Percentiles rank a stretch among this genome's conserved stretches.
Conservation (phyloP, 2,797 vertebrate species). For the Diglossa cyanea region DNA sequence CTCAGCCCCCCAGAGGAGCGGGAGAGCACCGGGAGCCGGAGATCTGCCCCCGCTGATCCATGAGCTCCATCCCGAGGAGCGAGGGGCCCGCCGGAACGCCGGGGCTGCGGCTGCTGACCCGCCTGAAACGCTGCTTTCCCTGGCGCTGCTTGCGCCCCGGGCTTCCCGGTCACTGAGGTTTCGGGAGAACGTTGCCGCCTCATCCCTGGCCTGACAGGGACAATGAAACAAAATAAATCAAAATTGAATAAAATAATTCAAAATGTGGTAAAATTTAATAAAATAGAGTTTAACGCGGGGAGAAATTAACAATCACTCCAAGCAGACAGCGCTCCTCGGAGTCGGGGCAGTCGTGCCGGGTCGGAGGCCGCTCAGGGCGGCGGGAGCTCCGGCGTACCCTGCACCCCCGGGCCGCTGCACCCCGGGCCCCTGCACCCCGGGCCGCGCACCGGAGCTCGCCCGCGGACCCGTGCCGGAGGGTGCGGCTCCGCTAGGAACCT, state of each 20-base stretch:
- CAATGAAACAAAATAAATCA: neutral
- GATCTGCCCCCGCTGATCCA: neutral
- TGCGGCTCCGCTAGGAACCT: fast-evolving
- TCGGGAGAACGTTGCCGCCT: neutral
- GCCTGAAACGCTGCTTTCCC: neutral
- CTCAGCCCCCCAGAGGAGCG: neutral
- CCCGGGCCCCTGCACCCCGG: too few relatives aligned
- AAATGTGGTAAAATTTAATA: neutral
- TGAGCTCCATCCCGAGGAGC: neutral
- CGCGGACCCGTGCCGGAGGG: fast-evolving
- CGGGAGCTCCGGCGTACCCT: too few relatives aligned
- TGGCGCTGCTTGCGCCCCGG: neutral
- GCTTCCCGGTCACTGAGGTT: neutral
- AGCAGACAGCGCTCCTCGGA: too few relatives aligned
- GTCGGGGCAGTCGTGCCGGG: too few relatives aligned
- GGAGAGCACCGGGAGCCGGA: too few relatives aligned
- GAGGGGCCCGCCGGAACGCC: too few relatives aligned
- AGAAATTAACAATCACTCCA: fast-evolving
- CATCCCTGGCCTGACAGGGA: neutral
- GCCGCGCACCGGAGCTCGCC: too few relatives aligned
- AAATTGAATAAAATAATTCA: neutral
- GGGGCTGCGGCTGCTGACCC: neutral
- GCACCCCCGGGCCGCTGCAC: too few relatives aligned
- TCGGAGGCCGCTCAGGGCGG: too few relatives aligned
- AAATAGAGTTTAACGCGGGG: neutral